Evolutionary conservation across 2,888 invertebrate species (phyloP), one percentile per base, ranked within the genome.

Genomic region (Toxonevra muliebris): DNA sequence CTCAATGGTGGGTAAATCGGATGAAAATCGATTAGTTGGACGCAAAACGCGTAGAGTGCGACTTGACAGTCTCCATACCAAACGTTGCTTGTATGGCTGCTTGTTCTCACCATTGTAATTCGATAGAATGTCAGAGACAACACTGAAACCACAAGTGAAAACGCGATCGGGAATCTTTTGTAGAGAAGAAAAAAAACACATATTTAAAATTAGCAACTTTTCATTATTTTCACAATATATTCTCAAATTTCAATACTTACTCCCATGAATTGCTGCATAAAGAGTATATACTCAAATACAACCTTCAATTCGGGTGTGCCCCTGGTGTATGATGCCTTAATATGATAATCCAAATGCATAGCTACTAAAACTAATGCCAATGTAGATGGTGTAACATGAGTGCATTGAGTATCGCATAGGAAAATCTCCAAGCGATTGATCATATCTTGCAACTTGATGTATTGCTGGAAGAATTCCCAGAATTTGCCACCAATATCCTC

Each of bases 351-450:
- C 72, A 94, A 87, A 79, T 93, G 92, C 73, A 89, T 86, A 80
- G 91, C 91, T 72, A 96, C 87, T 71, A 95, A 86, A 62, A 93
- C 92, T 59, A 96, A 87, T 12, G 94, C 94, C 71, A 95, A 86
- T 70, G 92, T 91, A 58, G 92, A 90, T 69, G 93, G 90, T 53
- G 92, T 87, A 66, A 91, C 90, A 83, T 90, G 91, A 48, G 91
- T 91, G 73, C 93, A 93, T 68, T 88, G 88, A 2, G 92, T 90
- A 84, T 93, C 92, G 78, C 93, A 92, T 70, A 90, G 88, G 55
- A 92, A 88, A 72, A 93, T 91, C 86, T 94, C 93, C 76, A 95
- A 85, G 73, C 91, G 87, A 76, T 90, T 89, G 72, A 89, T 87
- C 65, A 92, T 82, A 78, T 90, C 90, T 57, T 88, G 87, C 78